A percentile compares a stretch with the other conserved stretches of the same genome.
Conservation (phyloP, 2,113 vertebrate genomes). For the Elanus axillaris region DNA sequence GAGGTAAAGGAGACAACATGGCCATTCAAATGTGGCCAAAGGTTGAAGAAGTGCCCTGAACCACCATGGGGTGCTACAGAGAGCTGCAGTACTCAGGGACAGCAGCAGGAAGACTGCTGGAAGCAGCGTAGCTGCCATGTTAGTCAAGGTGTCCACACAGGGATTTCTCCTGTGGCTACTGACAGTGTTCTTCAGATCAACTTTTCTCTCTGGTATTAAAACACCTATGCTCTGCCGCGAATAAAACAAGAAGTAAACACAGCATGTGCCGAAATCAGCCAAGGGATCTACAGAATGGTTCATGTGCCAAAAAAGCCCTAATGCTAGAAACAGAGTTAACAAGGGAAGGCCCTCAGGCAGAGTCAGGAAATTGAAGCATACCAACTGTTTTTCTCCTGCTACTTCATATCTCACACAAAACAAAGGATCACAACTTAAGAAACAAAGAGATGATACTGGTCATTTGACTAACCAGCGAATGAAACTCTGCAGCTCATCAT, state of each 20-base stretch:
- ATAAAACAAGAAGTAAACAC: neutral
- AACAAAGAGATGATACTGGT: neutral
- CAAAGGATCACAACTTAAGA: neutral
- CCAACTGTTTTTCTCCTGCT: neutral
- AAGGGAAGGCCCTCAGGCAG: neutral
- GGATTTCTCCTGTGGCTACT: neutral
- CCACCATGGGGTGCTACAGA: neutral
- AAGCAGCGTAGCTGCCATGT: neutral
- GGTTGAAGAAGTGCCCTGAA: neutral
- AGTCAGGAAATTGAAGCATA: slow-evolving; percentile 40
- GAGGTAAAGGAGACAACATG: neutral
- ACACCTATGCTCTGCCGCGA: neutral
- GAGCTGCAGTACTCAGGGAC: neutral
- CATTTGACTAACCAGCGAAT: neutral
- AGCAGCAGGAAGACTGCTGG: neutral
- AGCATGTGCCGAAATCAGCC: neutral
- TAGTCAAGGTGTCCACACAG: neutral
- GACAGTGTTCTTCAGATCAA: neutral
- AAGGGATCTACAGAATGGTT: neutral
- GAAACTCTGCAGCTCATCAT: neutral
- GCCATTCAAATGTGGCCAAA: neutral
- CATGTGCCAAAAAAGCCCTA: neutral
- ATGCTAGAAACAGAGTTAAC: neutral
- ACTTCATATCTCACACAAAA: neutral
- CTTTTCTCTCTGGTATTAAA: neutral